Evolutionary conservation across 2,888 invertebrate species (phyloP).

Genomic region (Blomia tropicalis): DNA sequence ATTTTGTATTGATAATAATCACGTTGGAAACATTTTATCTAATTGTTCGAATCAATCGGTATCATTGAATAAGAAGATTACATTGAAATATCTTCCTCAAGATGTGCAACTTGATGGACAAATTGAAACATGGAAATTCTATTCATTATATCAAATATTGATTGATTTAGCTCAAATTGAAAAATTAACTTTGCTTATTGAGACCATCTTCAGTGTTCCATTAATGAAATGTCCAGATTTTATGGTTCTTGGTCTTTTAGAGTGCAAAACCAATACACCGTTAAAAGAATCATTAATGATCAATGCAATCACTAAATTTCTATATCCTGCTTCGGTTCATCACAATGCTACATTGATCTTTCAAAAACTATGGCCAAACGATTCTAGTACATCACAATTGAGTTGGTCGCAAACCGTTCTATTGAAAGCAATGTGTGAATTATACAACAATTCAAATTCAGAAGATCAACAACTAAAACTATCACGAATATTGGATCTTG

Average conservation of each 20-base stretch:
- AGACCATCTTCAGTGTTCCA: slow-evolving; percentile 50
- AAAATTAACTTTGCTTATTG: slow-evolving; percentile 50
- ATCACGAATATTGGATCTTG: slow-evolving; percentile 85
- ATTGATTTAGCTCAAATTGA: slow-evolving; percentile 53
- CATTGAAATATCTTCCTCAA: slow-evolving; percentile 25
- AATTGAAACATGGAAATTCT: slow-evolving; percentile 25
- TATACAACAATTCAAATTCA: slow-evolving; percentile 55
- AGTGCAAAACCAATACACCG: neutral
- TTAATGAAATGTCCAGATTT: slow-evolving; percentile 86
- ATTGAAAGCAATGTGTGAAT: slow-evolving; percentile 93
- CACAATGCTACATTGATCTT: slow-evolving; percentile 86
- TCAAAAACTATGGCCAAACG: slow-evolving; percentile 66
- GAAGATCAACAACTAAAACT: slow-evolving; percentile 79
- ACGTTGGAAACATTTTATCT: slow-evolving; percentile 21
- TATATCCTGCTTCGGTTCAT: slow-evolving; percentile 45
- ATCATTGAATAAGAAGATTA: slow-evolving; percentile 15
- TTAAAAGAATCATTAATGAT: slow-evolving; percentile 60
- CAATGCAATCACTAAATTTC: slow-evolving; percentile 73
- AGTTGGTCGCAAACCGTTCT: slow-evolving; percentile 35
- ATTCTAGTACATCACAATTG: neutral
- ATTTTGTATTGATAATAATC: slow-evolving; percentile 25
- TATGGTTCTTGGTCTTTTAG: slow-evolving; percentile 56
- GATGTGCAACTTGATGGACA: slow-evolving; percentile 7
- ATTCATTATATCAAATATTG: slow-evolving; percentile 25
- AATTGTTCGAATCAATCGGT: slow-evolving; percentile 22